These are phyloP conservation scores for Stenichneumon culpator DNA, from an alignment of 2,888 invertebrate species.

Conservation along the genomic window DNA sequence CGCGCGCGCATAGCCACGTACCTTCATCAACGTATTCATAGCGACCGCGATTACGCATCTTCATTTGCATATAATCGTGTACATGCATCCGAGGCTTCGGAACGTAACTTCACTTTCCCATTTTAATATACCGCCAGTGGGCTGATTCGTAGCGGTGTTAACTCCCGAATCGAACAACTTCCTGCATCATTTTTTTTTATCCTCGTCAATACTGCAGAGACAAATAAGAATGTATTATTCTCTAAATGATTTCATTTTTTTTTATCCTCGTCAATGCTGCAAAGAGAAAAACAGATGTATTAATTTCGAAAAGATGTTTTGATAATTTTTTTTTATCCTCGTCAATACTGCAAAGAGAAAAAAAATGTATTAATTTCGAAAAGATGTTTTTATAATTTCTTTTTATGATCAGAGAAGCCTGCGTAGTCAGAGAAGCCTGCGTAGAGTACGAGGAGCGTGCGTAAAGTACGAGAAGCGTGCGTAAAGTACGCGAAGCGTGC, in stretches of 20 bases:
- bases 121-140: background rate
- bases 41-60: slow-evolving; percentile 71
- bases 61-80: slow-evolving; percentile 27
- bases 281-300: too few species aligned
- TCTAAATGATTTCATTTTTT: too few species aligned
- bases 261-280: background rate
- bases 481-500: too few species aligned
- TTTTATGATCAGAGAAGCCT: too few species aligned
- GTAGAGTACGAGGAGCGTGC: too few species aligned
- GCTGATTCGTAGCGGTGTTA: background rate
- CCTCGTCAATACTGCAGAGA: background rate
- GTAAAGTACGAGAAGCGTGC: too few species aligned
- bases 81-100: background rate
- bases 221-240: too few species aligned
- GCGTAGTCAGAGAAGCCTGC: too few species aligned
- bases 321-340: background rate
- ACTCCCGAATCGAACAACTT: background rate
- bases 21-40: slow-evolving; percentile 42
- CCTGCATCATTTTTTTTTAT: background rate
- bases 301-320: background rate
- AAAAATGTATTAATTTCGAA: too few species aligned
- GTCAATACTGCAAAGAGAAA: too few species aligned
- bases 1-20: slow-evolving; percentile 54
- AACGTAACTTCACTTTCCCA: background rate
- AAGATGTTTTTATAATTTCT: too few species aligned